Base-by-base conservation (phyloP, 1,140 invertebrate genomes). In the Drosophila eugracilis region DNA sequence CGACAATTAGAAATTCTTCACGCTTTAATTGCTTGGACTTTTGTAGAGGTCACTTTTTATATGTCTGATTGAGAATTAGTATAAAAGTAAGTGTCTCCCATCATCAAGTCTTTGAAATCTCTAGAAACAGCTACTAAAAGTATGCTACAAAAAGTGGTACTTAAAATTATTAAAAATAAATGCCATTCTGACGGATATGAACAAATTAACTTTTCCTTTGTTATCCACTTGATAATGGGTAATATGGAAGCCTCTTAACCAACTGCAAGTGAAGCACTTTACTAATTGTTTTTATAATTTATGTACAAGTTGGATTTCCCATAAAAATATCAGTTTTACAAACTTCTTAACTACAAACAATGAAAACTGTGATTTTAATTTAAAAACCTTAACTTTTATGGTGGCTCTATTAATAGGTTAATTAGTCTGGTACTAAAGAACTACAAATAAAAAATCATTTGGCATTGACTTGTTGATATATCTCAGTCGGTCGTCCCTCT, bases 381-480 rank as follows among this genome's bases (percentile, higher is more conserved):
- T 26, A 54, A 58, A 17, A 15, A 14, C 48, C 30, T 19, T 24
- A 36, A 42, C 15, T 42, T 19, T 34, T 34, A n/a, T 62, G 39
- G 41, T 15, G 26, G 59, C 14, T 21, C 65, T 28, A 71, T 57
- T 70, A 47, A 34, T 55, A 65, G 66, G 63, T 69, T 71, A 71
- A 70, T 71, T 71, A 57, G 26, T 59, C 15, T 60, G 59, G 26
- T 47, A 58, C 48, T 58, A 54, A 52, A 58, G 34, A 54, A 54
- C 6, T 17, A 34, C 14, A 6, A 54, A 54, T 15, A 14, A 24
- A 45, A 34, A 55, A 28, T n/a, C 28, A 57, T 47, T 70, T 71
- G 67, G 63, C 67, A 71, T 71, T 71, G 65, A 58, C 63, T 22
- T 50, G 59, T 54, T 53, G 63, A 39, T 36, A 30, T 67, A 44